Evolutionary conservation across 1,140 invertebrate species (phyloP).

Genomic region (Eulimnadia texana): DNA sequence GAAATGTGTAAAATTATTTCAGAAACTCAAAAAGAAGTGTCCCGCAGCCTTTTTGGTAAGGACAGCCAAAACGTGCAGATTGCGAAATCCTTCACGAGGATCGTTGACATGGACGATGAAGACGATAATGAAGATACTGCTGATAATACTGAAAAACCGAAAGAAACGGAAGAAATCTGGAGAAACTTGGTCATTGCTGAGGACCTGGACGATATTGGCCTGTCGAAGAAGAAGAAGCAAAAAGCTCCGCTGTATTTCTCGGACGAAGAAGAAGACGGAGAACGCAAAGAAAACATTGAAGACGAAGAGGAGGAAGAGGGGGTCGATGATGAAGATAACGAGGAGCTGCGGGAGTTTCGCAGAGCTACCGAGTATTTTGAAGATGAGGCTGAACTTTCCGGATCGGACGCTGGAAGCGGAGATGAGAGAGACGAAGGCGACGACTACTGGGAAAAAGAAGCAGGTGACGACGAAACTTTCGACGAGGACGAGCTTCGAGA

Average conservation of each 20-base stretch:
- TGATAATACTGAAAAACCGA: not conserved
- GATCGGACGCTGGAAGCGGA: constrained; percentile 59
- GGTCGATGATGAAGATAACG: constrained; percentile 64
- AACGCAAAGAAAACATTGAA: constrained; percentile 28
- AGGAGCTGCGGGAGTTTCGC: constrained; percentile 29
- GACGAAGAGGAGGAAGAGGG: constrained; percentile 36
- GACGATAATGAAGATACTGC: not conserved
- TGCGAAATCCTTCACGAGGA: not conserved
- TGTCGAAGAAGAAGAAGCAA: constrained; percentile 22
- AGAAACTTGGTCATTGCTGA: not conserved
- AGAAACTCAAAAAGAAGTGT: not conserved
- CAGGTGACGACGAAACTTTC: constrained; percentile 57
- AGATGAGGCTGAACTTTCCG: constrained; percentile 70
- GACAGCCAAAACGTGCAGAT: not conserved
- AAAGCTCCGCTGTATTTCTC: constrained; percentile 23
- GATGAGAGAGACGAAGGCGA: constrained; percentile 60
- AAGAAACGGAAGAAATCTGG: not conserved
- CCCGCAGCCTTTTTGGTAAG: not conserved
- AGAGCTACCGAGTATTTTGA: constrained; percentile 52
- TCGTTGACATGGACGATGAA: not conserved
- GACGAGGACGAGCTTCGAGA: constrained; percentile 46
- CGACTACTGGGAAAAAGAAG: constrained; percentile 56
- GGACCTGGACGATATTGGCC: not conserved
- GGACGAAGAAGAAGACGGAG: constrained; percentile 24
- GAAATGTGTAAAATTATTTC: not conserved